Conservation (phyloP, 2,888 invertebrate genomes). For the Drosophila gaucha region DNA sequence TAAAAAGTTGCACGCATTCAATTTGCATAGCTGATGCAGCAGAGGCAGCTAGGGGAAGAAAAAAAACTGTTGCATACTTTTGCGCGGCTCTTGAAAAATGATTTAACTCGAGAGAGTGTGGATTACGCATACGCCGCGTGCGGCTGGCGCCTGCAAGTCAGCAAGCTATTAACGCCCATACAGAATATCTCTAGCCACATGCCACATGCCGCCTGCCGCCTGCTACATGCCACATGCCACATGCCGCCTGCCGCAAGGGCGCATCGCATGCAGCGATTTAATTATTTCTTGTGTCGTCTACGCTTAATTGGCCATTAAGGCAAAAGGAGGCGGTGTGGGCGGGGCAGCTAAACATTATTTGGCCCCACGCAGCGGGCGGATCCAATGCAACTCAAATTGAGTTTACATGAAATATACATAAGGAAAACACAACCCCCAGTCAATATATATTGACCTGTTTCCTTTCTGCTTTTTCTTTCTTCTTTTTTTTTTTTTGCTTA, state of each 20-base stretch:
- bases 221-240: slow-evolving; percentile 18
- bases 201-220: background rate
- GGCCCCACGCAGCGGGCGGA: slow-evolving; percentile 64
- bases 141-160: slow-evolving; percentile 42
- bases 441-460: slow-evolving; percentile 72
- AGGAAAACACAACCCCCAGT: slow-evolving; percentile 24
- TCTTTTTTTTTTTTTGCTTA: slow-evolving; percentile 23
- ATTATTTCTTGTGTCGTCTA: slow-evolving; percentile 84
- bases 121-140: slow-evolving; percentile 54
- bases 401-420: slow-evolving; percentile 76
- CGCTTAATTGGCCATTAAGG: slow-evolving; percentile 85
- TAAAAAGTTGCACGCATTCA: slow-evolving; percentile 35
- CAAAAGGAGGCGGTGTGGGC: slow-evolving; percentile 5
- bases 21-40: slow-evolving; percentile 22
- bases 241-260: slow-evolving; percentile 19
- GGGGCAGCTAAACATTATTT: slow-evolving; percentile 47
- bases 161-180: slow-evolving; percentile 18
- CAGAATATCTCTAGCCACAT: slow-evolving; percentile 1
- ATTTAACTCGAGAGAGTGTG: slow-evolving; percentile 9
- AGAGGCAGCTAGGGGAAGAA: background rate
- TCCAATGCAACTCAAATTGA: slow-evolving; percentile 65
- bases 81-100: slow-evolving; percentile 33
- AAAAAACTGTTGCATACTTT: slow-evolving; percentile 54
- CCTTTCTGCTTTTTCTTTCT: background rate
- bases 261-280: slow-evolving; percentile 82